A percentile compares a stretch with the other conserved stretches of the same genome.
Evolutionary conservation across 2,797 vertebrate genomes (phyloP).

Genomic region (Melanotaenia trifasciata): DNA sequence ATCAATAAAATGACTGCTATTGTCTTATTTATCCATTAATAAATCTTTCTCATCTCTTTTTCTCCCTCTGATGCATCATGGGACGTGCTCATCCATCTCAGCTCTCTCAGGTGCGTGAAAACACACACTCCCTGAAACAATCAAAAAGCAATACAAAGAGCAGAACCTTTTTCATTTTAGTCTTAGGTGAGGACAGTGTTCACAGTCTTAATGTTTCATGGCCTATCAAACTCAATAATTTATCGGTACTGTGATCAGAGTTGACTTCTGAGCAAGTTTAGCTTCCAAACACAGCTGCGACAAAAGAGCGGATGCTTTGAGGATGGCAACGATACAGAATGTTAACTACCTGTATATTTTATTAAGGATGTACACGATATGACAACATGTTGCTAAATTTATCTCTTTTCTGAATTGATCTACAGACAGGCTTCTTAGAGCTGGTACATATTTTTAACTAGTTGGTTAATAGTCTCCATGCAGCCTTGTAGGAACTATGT

Average conservation of each 20-base stretch:
- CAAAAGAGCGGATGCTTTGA: conserved; percentile 9
- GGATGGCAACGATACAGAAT: conserved; percentile 4
- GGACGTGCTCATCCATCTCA: conserved; percentile 52
- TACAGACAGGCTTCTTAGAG: conserved; percentile 11
- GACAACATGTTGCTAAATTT: not conserved
- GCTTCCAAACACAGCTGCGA: conserved; percentile 25
- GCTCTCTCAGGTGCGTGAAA: conserved; percentile 81
- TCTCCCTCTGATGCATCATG: conserved; percentile 41
- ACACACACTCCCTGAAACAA: conserved; percentile 7
- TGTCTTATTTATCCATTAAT: conserved; percentile 18
- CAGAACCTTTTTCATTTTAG: conserved; percentile 26
- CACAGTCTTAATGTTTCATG: conserved; percentile 27
- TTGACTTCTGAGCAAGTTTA: conserved; percentile 58
- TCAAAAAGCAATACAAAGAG: conserved; percentile 14
- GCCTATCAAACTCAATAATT: conserved; percentile 65
- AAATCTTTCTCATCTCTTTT: not conserved
- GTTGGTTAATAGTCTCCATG: conserved; percentile 37
- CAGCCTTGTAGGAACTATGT: conserved; percentile 39
- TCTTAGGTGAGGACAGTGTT: conserved; percentile 24
- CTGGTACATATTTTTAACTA: conserved; percentile 26
- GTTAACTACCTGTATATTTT: conserved; percentile 3
- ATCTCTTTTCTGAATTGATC: not conserved
- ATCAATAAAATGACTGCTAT: not conserved
- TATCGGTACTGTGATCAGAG: conserved; percentile 64
- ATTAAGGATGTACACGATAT: not conserved